Evolutionary conservation across 1,140 invertebrate genomes (phyloP).

Genomic region (Achatina immaculata): DNA sequence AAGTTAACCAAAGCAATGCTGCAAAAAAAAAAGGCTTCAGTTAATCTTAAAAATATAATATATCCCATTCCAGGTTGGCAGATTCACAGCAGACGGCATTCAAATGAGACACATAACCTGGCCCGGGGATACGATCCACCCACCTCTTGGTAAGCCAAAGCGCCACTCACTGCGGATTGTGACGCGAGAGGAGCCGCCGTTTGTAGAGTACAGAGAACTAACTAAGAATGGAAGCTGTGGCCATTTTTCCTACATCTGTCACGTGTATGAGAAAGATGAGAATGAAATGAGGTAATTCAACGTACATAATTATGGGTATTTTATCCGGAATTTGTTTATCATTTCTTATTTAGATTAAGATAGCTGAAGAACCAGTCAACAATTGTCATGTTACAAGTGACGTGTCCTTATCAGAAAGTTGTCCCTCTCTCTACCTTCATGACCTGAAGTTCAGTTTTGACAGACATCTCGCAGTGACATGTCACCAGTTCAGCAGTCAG

Average conservation of each 20-base stretch:
- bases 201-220: conserved; percentile 76
- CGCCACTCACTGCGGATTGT: conserved; percentile 97
- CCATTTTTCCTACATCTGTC: conserved; percentile 19
- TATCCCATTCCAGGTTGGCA: conserved; percentile 81
- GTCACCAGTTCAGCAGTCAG: too few species aligned
- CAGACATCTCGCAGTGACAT: too few species aligned
- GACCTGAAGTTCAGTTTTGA: too few species aligned
- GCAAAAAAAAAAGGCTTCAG: too few species aligned
- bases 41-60: too few species aligned
- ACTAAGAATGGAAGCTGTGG: conserved; percentile 52
- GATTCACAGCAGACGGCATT: conserved; percentile 79
- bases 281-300: conserved; percentile 17
- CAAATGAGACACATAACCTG: conserved; percentile 98
- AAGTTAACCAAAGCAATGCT: too few species aligned
- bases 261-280: conserved; percentile 10
- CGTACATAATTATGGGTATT: too few species aligned
- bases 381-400: too few species aligned
- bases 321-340: neutral
- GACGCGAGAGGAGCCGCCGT: conserved; percentile 95
- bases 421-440: too few species aligned
- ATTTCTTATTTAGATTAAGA: too few species aligned
- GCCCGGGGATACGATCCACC: conserved; percentile 94
- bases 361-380: too few species aligned
- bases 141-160: conserved; percentile 96
- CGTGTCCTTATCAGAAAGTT: too few species aligned